phyloP scores from a whole-genome alignment of 2,113 vertebrate genomes.

The Malurus elegans region DNA sequence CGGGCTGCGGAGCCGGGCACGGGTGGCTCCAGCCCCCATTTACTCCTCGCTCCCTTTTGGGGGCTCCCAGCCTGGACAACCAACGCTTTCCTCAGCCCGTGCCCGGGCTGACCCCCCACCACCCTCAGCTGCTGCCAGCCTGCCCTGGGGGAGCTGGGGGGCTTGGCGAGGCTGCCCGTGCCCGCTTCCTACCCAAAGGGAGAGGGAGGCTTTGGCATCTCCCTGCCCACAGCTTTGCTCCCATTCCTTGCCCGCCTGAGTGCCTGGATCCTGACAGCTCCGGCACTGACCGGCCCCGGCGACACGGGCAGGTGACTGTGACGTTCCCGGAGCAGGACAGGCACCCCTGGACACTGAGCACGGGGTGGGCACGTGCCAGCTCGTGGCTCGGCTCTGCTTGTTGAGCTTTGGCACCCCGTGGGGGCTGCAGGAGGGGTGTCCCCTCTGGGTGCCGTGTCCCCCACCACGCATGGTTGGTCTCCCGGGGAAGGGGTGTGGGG shows the following conservation, averaged over 20 bases:
- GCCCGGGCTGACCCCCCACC: not conserved
- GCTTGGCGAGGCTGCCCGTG: not conserved
- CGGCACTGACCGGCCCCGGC: not conserved
- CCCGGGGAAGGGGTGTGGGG: not conserved
- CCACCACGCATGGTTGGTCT: not conserved
- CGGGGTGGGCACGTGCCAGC: not conserved
- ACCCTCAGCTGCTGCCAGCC: not conserved
- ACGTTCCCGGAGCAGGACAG: not conserved
- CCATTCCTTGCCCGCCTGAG: not conserved
- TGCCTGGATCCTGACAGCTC: not conserved
- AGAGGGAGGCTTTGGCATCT: not conserved
- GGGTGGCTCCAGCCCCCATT: not conserved
- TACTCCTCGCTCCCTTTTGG: not conserved
- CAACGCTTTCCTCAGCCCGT: not conserved
- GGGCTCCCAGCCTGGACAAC: not conserved
- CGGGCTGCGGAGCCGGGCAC: not conserved
- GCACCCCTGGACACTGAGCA: not conserved
- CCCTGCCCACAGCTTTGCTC: not conserved
- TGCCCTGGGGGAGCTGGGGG: not conserved
- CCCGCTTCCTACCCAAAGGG: not conserved
- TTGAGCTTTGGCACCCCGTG: not conserved
- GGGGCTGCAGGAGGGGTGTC: not conserved
- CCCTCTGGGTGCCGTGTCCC: rapidly evolving
- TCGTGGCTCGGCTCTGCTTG: not conserved
- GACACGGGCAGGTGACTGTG: not conserved